Evolutionary conservation across 2,888 invertebrate species (phyloP).

Genomic region (Liposcelis brunnea): DNA sequence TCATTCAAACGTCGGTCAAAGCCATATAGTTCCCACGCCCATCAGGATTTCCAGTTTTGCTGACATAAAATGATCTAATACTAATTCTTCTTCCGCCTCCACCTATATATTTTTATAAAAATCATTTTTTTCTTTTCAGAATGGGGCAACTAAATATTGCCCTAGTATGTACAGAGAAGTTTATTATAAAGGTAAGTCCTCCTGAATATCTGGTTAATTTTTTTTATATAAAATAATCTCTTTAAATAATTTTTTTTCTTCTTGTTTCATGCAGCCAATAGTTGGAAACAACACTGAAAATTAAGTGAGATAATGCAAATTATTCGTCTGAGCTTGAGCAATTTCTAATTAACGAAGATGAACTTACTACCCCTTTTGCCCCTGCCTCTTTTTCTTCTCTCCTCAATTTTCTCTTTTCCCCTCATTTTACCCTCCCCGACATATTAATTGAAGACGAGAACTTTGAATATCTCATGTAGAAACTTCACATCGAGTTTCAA

Average conservation of each 20-base stretch:
- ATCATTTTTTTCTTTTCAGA: constrained; percentile 33
- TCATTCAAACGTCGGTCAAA: too few relatives aligned
- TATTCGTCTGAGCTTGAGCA: too few relatives aligned
- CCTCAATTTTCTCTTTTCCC: too few relatives aligned
- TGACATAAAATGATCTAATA: constrained; percentile 19
- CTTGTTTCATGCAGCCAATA: constrained; percentile 44
- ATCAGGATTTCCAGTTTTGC: constrained; percentile 8
- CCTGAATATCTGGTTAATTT: constrained; percentile 7
- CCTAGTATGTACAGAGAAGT: constrained; percentile 85
- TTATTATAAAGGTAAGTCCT: constrained; percentile 63
- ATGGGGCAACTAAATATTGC: constrained; percentile 55
- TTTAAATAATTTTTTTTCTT: constrained; percentile 17
- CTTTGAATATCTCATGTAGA: too few relatives aligned
- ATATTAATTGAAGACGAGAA: too few relatives aligned
- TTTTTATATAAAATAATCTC: constrained; percentile 9
- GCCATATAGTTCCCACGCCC: too few relatives aligned
- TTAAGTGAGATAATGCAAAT: too few relatives aligned
- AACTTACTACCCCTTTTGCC: too few relatives aligned
- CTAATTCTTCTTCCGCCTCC: constrained; percentile 18
- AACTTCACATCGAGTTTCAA: too few relatives aligned
- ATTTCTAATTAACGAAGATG: constrained; percentile 6
- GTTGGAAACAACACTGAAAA: constrained; percentile 61
- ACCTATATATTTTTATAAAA: constrained; percentile 14
- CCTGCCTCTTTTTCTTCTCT: constrained; percentile 10
- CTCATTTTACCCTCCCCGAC: constrained; percentile 1